These are phyloP conservation scores for Oryctes rhinoceros DNA, from an alignment of 1,140 invertebrate genomes.

Conservation along the genomic window DNA sequence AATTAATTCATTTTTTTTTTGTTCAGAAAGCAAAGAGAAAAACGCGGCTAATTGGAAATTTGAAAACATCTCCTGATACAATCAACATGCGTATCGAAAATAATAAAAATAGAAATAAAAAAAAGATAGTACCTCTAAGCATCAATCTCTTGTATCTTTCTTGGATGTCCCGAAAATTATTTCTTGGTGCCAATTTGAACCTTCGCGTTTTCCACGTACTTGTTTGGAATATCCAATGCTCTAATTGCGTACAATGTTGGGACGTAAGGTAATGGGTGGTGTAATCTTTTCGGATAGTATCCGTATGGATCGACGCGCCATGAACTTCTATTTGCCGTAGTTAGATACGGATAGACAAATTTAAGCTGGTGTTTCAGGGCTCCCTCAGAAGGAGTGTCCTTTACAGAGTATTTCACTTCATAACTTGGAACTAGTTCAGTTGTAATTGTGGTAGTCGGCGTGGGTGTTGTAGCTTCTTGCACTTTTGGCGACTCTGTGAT, in stretches of 20 bases:
- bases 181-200: neutral
- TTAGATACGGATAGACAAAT: conserved; percentile 56
- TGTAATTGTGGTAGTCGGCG: conserved; percentile 43
- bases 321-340: conserved; percentile 46
- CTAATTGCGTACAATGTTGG: conserved; percentile 55
- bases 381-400: neutral
- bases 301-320: conserved; percentile 52
- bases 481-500: neutral
- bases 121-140: neutral
- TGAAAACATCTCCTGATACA: no score
- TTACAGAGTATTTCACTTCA: neutral
- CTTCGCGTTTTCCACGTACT: neutral
- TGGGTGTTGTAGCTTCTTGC: conserved; percentile 13
- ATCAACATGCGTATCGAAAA: no score
- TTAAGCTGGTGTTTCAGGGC: conserved; percentile 52
- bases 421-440: conserved; percentile 39
- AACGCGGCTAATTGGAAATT: no score
- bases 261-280: conserved; percentile 50
- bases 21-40: no score
- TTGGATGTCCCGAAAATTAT: neutral
- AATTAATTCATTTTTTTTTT: no score
- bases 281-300: conserved; percentile 49
- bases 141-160: neutral
- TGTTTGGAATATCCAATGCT: conserved; percentile 33
- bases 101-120: no score